Conservation (phyloP, 2,888 invertebrate genomes). For the Philonicus albiceps region DNA sequence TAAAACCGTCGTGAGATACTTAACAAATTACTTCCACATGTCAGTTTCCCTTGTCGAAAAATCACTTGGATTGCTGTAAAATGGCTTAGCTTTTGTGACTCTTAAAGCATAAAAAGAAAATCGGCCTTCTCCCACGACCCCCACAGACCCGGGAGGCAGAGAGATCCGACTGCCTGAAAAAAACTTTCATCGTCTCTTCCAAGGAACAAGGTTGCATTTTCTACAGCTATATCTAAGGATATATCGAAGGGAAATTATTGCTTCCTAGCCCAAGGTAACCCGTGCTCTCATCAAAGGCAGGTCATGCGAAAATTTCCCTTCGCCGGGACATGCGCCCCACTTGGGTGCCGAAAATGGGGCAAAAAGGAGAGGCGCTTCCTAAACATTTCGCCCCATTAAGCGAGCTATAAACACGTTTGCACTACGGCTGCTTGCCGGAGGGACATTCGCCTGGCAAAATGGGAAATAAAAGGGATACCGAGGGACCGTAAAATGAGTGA, state of each 20-base stretch:
- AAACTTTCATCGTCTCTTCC: not conserved
- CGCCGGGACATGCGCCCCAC: not conserved
- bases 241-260: constrained; percentile 17
- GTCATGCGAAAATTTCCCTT: constrained; percentile 9
- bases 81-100: not conserved
- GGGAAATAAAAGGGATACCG: not conserved
- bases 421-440: not conserved
- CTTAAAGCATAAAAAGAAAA: not conserved
- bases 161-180: not conserved
- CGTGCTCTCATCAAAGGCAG: not conserved
- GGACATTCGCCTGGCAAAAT: not conserved
- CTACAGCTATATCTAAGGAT: not conserved
- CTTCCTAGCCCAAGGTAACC: not conserved
- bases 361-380: not conserved
- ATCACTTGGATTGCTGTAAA: not conserved
- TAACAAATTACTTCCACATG: not conserved
- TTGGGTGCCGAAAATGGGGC: not conserved
- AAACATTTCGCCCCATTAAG: constrained; percentile 24
- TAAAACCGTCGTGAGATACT: not conserved
- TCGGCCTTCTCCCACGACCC: not conserved
- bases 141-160: not conserved
- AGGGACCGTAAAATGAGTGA: constrained; percentile 3
- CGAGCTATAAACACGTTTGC: constrained; percentile 26
- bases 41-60: not conserved
- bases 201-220: not conserved